Evolutionary conservation across 64 coral and sea anemone species (phyloP), one percentile per base, ranked within the genome.

Genomic region (Catalaphyllia jardinei): DNA sequence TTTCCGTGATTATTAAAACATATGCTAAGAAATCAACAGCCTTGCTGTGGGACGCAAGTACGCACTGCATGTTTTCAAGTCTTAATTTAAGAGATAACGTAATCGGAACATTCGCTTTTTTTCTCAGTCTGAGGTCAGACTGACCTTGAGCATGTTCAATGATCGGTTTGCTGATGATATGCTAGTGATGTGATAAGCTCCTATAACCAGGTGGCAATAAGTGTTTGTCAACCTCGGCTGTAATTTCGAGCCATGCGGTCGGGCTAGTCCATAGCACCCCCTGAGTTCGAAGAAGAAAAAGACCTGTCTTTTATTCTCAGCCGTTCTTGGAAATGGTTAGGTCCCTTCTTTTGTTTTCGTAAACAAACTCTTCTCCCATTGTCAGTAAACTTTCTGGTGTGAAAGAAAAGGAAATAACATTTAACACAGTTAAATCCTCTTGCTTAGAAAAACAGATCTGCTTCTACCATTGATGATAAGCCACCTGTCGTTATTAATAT

Each of bases 341-440:
- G 63, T 64, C n/a, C 49, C 18, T 69, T 83, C 81, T 85, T 85
- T 85, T 85, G 81, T 85, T 69, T 20, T 16, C 35, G 16, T 50
- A 20, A 79, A 79, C 76, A 79, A 79, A 79, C 76, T 55, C 12
- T 10, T 79, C n/a, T 79, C n/a, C 76, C 22, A 57, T 79, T 79
- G 81, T 85, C 81, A 85, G 81, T 85, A 85, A 85, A 85, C 81
- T 69, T 85, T 62, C 69, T 71, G 33, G 13, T 5, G 33, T 71
- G 31, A 85, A 85, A 85, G 33, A 85, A 85, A 71, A 85, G 81
- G 22, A 71, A 71, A 85, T 63, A 85, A 85, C 62, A 29, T 71
- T 71, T 85, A 69, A 52, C 81, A 71, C 81, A 67, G 81, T 67
- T 83, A 22, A 85, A 85, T 85, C 81, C 81, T 39, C 39, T 85